These are phyloP conservation scores for Propsilocerus akamusi DNA, from an alignment of 1,140 invertebrate genomes.

Conservation along the genomic window DNA sequence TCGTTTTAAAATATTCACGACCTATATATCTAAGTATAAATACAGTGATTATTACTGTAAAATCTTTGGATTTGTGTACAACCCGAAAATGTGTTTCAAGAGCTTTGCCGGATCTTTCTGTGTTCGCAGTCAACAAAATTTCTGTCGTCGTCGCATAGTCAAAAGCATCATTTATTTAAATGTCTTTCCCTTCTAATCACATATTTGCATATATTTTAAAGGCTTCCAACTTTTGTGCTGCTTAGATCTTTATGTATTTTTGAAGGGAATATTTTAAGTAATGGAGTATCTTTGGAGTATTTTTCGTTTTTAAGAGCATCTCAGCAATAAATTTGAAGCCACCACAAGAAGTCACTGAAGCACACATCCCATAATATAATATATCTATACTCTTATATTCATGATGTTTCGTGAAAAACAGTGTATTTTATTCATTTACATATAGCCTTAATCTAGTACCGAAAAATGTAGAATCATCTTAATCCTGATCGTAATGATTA, in stretches of 20 bases:
- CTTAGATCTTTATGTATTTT: too few relatives aligned
- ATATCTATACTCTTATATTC: background rate
- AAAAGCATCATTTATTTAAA: conserved; percentile 2
- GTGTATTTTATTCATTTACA: background rate
- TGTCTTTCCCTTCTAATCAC: too few relatives aligned
- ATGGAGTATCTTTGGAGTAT: too few relatives aligned
- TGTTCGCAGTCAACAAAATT: background rate
- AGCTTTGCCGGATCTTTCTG: background rate
- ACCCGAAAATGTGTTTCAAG: background rate
- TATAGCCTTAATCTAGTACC: conserved; percentile 1
- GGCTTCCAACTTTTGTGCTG: too few relatives aligned
- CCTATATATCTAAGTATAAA: background rate
- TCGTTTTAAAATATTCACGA: background rate
- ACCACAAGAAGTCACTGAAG: background rate
- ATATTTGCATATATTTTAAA: too few relatives aligned
- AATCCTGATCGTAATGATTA: too few relatives aligned
- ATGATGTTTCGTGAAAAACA: background rate
- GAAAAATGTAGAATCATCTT: background rate
- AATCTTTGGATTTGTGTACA: conserved; percentile 3
- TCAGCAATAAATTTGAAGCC: background rate
- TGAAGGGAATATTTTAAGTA: too few relatives aligned
- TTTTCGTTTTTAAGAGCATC: too few relatives aligned
- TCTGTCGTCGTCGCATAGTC: background rate
- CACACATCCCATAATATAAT: background rate
- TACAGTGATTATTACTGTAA: background rate